Conservation (phyloP, 2,797 vertebrate species). For the Amphiprion clarkii region DNA sequence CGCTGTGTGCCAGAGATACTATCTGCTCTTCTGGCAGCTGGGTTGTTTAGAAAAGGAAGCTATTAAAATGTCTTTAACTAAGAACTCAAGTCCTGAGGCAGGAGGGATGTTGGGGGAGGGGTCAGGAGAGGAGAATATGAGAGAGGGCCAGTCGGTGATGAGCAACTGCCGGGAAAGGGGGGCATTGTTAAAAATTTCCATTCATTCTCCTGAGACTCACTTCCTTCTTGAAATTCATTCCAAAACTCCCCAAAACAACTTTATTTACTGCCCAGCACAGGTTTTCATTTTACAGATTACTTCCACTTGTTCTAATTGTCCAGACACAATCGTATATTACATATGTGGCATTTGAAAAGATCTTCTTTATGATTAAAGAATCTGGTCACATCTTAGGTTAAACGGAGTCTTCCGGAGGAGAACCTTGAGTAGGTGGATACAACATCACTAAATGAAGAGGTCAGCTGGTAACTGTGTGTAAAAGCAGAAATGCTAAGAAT, state of each 20-base stretch:
- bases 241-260: constrained; percentile 5
- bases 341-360: not conserved
- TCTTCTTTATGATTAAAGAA: not conserved
- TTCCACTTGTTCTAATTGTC: not conserved
- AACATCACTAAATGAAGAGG: not conserved
- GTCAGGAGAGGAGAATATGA: constrained; percentile 43
- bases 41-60: constrained; percentile 85
- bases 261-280: not conserved
- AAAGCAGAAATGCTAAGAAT: not conserved
- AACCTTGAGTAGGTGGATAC: not conserved
- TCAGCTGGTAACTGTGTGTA: not conserved
- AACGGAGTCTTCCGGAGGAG: not conserved
- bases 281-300: not conserved
- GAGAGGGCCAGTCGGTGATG: constrained; percentile 47
- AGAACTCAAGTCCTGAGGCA: constrained; percentile 73
- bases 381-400: not conserved
- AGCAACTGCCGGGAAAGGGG: constrained; percentile 44
- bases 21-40: constrained; percentile 66
- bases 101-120: constrained; percentile 63
- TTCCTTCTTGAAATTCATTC: constrained; percentile 10
- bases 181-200: constrained; percentile 66
- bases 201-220: constrained; percentile 33
- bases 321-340: not conserved
- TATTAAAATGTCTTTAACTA: constrained; percentile 84
- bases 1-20: constrained; percentile 66